These are phyloP conservation scores for Cryptoblepharus egeriae DNA, from an alignment of 2,797 vertebrate species.

Conservation along the genomic window DNA sequence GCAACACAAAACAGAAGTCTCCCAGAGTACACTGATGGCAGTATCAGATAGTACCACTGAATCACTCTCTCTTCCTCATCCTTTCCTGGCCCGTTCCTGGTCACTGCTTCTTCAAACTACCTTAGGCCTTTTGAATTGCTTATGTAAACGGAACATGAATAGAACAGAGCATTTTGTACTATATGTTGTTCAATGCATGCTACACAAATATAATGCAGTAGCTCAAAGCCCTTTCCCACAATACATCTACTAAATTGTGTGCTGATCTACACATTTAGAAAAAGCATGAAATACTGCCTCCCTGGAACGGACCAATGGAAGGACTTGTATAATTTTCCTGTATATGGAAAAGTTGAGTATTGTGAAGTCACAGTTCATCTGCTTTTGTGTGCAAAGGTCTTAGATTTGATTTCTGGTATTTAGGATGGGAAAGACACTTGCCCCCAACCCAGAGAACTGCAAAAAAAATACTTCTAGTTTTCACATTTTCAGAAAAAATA, in stretches of 20 bases:
- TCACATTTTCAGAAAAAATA: not conserved
- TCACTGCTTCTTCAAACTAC: slow-evolving; percentile 30
- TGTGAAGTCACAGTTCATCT: not conserved
- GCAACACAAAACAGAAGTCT: slow-evolving; percentile 42
- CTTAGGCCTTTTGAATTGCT: slow-evolving; percentile 39
- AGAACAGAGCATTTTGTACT: slow-evolving; percentile 52
- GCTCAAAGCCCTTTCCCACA: slow-evolving; percentile 39
- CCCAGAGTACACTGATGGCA: slow-evolving; percentile 38
- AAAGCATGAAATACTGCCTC: not conserved
- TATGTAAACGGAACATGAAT: slow-evolving; percentile 56
- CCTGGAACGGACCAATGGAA: not conserved
- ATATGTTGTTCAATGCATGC: slow-evolving; percentile 32
- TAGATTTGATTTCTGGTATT: no score
- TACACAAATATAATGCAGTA: slow-evolving; percentile 44
- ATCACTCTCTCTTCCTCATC: slow-evolving; percentile 42
- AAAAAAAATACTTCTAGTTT: not conserved
- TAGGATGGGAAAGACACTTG: no score
- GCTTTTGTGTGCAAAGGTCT: no score
- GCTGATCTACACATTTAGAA: not conserved
- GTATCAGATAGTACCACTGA: slow-evolving; percentile 33
- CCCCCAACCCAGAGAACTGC: no score
- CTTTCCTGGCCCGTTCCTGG: slow-evolving; percentile 56
- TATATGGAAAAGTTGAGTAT: not conserved
- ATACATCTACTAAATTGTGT: slow-evolving; percentile 9
- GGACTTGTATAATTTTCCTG: not conserved